phyloP scores from a whole-genome alignment of 2,797 vertebrate genomes.

The Brachyalestes nurse region DNA sequence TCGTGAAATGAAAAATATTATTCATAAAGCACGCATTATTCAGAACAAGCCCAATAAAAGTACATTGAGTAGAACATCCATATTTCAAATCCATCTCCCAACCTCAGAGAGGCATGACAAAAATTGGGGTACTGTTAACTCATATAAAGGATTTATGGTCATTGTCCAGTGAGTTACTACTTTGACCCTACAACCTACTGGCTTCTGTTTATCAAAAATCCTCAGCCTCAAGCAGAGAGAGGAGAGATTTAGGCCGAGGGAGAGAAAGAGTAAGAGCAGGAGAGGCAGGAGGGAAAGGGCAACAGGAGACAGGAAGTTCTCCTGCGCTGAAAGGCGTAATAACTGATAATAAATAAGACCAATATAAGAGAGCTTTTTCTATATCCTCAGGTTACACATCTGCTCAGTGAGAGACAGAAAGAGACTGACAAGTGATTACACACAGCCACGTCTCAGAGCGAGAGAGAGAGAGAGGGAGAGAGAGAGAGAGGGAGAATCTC shows the following conservation, averaged over 20 bases:
- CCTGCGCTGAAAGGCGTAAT: constrained; percentile 44
- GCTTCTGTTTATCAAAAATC: constrained; percentile 28
- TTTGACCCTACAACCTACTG: constrained; percentile 16
- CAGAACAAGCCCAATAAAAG: not conserved
- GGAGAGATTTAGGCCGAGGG: constrained; percentile 8
- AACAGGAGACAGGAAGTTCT: constrained; percentile 34
- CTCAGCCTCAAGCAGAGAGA: constrained; percentile 11
- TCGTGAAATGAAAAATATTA: not conserved
- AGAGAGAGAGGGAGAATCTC: constrained; percentile 41
- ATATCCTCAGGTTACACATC: constrained; percentile 51
- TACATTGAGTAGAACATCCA: not conserved
- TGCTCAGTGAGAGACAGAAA: constrained; percentile 45
- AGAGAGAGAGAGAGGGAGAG: constrained; percentile 27
- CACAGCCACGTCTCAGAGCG: constrained; percentile 35
- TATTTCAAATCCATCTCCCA: not conserved
- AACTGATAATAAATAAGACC: constrained; percentile 49
- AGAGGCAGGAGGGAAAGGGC: constrained; percentile 35
- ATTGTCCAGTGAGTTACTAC: constrained; percentile 21
- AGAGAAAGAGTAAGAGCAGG: constrained; percentile 10
- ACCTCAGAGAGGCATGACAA: not conserved
- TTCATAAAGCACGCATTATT: not conserved
- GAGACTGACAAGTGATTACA: constrained; percentile 58
- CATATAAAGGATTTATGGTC: constrained; percentile 21
- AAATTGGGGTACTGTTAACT: not conserved
- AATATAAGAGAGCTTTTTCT: constrained; percentile 35